Evolutionary conservation across 1,140 invertebrate species (phyloP), one percentile per base, ranked within the genome.

Genomic region (Heliconius nattereri): DNA sequence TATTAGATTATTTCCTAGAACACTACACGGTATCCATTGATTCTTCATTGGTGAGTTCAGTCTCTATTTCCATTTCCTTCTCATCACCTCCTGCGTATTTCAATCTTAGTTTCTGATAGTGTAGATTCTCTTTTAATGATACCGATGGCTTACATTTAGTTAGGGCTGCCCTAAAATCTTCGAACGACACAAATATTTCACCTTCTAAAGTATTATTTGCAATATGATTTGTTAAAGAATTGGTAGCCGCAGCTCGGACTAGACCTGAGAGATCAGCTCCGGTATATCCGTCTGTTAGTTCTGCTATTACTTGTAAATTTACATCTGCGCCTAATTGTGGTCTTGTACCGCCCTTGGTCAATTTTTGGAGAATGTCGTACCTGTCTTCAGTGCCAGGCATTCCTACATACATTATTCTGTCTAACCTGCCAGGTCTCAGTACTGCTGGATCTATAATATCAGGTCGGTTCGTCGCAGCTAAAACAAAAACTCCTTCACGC

Each of bases 361-460:
- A 95, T 57, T 98, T 98, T 87, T 95, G 96, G 3, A 99, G 94
- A 85, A 99, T 99, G 81, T 99, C 98, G 1, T 96, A 95, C 81
- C 99, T 95, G 88, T 99, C 99, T 37, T 95, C 90, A 16, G 96
- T 90, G 29, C 95, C 96, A 5, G 99, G 99, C 83, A 99, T 95
- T 26, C 98, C 99, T 7, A 99, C 98, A 94, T 98, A 99, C 29
- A 99, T 95, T 73, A 98, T 97, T 91, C 98, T 98, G 91, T 99
- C 99, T 66, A 99, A 95, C 86, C 99, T 95, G 20, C 99, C 99
- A 0, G 99, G 99, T 91, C 99, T 95, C 73, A 99, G 92, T 73
- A 99, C 97, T 1, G 99, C 99, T 5, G 98, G 97, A 95, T 99
- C 99, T 80, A 99, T 97, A 9, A 99, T 99, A 88, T 99, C 99